phyloP scores from a whole-genome alignment of 2,888 invertebrate genomes.

The Chloroclysta siterata region DNA sequence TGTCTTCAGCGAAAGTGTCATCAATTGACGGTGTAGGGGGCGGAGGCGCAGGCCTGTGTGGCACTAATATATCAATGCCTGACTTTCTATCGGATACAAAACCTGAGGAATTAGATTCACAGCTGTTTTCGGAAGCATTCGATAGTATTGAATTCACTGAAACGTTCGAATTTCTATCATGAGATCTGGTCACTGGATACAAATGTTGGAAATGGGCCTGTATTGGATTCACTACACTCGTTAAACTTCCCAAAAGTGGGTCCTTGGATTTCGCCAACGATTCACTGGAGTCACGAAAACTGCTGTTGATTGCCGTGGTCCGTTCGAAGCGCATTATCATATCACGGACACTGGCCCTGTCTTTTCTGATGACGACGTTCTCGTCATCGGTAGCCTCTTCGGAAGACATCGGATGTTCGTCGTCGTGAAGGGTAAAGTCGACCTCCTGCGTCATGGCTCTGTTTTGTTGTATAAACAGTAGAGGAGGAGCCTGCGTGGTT shows the following conservation, averaged over 20 bases:
- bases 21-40: conserved; percentile 74
- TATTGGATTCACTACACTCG: conserved; percentile 73
- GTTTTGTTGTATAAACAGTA: conserved; percentile 56
- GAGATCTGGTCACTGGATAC: conserved; percentile 67
- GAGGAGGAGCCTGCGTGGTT: conserved; percentile 63
- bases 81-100: conserved; percentile 78
- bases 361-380: conserved; percentile 67
- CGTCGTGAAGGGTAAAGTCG: conserved; percentile 61
- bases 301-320: conserved; percentile 60
- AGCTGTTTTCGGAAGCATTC: conserved; percentile 76
- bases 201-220: conserved; percentile 72
- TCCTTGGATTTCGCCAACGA: conserved; percentile 69
- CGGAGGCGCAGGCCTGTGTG: conserved; percentile 78
- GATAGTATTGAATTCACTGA: conserved; percentile 82
- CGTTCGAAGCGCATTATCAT: conserved; percentile 79
- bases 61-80: conserved; percentile 57
- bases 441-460: conserved; percentile 76
- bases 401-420: conserved; percentile 65
- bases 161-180: conserved; percentile 77
- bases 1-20: conserved; percentile 60
- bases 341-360: conserved; percentile 72
- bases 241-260: conserved; percentile 66
- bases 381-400: conserved; percentile 69
- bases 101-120: conserved; percentile 80
- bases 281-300: conserved; percentile 66